Base-by-base conservation (phyloP, 2,888 invertebrate genomes). In the Drosophila sordidapex region DNA sequence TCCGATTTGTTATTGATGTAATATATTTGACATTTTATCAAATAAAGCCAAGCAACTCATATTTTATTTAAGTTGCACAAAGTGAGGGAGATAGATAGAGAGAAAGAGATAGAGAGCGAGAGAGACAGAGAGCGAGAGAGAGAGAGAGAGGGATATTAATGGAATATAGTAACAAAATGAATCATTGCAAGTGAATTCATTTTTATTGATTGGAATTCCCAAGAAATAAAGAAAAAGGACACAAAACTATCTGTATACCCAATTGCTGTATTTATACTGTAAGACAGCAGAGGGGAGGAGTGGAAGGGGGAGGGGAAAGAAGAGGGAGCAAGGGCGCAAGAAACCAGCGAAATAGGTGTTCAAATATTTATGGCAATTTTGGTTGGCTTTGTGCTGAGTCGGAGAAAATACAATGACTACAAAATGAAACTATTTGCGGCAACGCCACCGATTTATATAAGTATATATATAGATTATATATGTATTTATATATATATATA, bases 381-480 rank as follows among this genome's bases (percentile, higher is more conserved):
- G 61, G 63, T 65, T 76, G 85, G 79, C 79, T 80, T 76, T 77
- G 51, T 81, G 81, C 87, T 79, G 73, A 89, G 81, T 69, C 60
- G 66, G 65, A 58, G 76, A 81, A 83, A 88, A 88, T 73, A 88
- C 85, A 86, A 86, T 86, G 82, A 82, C 81, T 82, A 82, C 81
- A 81, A 83, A 82, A 82, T 83, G 90, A 88, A 85, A 85, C 90
- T 88, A 85, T 90, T 90, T 88, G 87, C 74, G 78, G 76, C 68
- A 76, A 65, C 58, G 79, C 80, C 64, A 64, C 79, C 81, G 79
- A 80, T 80, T 36, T 25, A 53, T 33, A 25, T 25, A 46, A 13
- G n/a, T 27, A 29, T 51, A 13, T 13, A 31, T n/a, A 52, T 7
- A 52, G 10, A n/a, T 40, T 29, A n/a, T 29, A 13, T 29, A 51